Evolutionary conservation across 2,888 invertebrate species (phyloP).

Genomic region (Acanthopleura granulata): DNA sequence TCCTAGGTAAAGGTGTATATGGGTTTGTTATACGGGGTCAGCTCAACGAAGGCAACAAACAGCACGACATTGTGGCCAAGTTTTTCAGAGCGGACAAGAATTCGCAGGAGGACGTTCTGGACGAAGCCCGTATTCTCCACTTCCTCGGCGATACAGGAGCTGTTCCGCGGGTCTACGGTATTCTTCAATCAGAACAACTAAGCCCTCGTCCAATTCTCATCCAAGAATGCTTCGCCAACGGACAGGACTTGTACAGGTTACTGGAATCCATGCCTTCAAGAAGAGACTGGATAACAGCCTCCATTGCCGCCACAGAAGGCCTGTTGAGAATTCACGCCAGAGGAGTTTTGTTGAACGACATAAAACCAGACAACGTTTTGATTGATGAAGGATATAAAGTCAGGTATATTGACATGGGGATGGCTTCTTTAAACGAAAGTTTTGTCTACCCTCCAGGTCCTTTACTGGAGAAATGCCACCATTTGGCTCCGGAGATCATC

Average conservation of each 20-base stretch:
- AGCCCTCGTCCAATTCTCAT: background rate
- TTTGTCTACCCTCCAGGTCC: background rate
- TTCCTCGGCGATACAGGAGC: background rate
- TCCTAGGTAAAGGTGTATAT: background rate
- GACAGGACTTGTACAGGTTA: background rate
- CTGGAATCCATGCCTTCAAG: background rate
- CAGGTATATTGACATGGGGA: background rate
- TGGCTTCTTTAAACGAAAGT: background rate
- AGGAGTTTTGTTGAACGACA: background rate
- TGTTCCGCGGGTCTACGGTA: background rate
- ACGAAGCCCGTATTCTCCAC: background rate
- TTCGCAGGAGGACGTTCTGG: background rate
- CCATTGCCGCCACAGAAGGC: background rate
- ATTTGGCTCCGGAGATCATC: slow-evolving; percentile 7
- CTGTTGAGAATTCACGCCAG: background rate
- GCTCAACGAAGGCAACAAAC: background rate
- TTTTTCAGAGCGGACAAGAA: background rate
- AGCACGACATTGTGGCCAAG: background rate
- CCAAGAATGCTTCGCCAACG: slow-evolving; percentile 2
- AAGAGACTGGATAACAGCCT: background rate
- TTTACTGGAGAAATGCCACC: background rate
- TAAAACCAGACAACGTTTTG: slow-evolving; percentile 11
- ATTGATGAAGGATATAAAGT: background rate
- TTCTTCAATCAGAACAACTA: background rate
- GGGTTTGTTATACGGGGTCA: background rate